Conservation (phyloP, 2,888 invertebrate genomes). For the Baccha elongata region DNA sequence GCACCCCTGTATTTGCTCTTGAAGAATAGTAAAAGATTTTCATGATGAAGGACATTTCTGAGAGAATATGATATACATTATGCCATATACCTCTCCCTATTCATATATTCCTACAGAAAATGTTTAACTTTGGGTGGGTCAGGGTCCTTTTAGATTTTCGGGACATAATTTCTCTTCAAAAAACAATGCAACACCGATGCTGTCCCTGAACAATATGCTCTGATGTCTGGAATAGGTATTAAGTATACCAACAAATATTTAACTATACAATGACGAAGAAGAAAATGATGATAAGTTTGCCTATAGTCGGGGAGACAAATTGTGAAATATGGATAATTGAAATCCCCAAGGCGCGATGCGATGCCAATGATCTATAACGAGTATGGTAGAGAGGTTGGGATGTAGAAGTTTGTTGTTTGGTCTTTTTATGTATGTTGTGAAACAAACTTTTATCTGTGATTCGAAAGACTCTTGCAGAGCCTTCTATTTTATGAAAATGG, state of each 20-base stretch:
- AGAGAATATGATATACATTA: too few relatives aligned
- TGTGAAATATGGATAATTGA: conserved; percentile 73
- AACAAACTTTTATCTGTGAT: conserved; percentile 69
- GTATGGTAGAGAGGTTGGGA: too few relatives aligned
- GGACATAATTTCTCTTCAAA: conserved; percentile 53
- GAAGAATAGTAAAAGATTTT: too few relatives aligned
- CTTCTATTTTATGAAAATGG: conserved; percentile 67
- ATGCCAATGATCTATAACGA: conserved; percentile 12
- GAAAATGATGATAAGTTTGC: conserved; percentile 31
- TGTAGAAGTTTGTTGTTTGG: too few relatives aligned
- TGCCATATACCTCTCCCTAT: too few relatives aligned
- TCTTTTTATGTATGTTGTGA: too few relatives aligned
- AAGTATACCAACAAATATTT: conserved; percentile 1
- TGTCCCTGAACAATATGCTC: conserved; percentile 35
- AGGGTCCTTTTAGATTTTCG: conserved; percentile 58
- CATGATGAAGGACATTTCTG: too few relatives aligned
- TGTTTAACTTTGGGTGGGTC: too few relatives aligned
- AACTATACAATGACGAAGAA: conserved; percentile 6
- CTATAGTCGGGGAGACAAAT: conserved; percentile 64
- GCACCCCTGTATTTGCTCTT: too few relatives aligned
- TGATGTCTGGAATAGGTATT: neutral
- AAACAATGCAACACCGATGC: conserved; percentile 57
- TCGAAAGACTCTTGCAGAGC: conserved; percentile 59
- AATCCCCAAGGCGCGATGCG: conserved; percentile 60
- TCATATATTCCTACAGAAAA: too few relatives aligned